Percentiles rank a stretch among this genome's conserved stretches.
Conservation (phyloP, 1,140 invertebrate genomes). For the Conopomorpha cramerella region DNA sequence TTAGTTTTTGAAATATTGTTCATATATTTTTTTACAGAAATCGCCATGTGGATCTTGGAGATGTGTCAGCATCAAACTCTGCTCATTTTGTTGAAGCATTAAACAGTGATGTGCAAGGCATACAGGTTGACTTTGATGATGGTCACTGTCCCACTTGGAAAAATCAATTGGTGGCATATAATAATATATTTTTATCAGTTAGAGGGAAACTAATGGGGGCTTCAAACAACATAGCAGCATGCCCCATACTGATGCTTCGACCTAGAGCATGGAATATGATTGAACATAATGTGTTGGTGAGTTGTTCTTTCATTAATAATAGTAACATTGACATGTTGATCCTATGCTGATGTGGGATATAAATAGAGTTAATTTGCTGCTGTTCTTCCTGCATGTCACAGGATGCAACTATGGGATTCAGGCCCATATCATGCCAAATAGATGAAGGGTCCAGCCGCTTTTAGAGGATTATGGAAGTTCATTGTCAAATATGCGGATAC, state of each 20-base stretch:
- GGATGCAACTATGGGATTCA: too few species aligned
- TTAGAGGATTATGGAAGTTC: too few species aligned
- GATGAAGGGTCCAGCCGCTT: too few species aligned
- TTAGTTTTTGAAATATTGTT: too few species aligned
- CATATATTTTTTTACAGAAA: constrained; percentile 36
- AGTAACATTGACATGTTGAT: too few species aligned
- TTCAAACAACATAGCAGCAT: constrained; percentile 48
- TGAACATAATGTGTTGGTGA: constrained; percentile 70
- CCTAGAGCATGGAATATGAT: constrained; percentile 78
- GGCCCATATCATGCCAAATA: too few species aligned
- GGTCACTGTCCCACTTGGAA: constrained; percentile 75
- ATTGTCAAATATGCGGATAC: too few species aligned
- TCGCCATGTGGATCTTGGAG: constrained; percentile 64
- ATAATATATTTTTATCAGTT: constrained; percentile 67
- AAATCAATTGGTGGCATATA: constrained; percentile 68
- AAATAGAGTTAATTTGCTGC: too few species aligned
- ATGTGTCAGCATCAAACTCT: constrained; percentile 63
- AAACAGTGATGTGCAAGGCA: constrained; percentile 58
- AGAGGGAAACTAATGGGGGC: constrained; percentile 58
- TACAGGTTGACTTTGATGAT: constrained; percentile 73
- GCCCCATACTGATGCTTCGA: constrained; percentile 68
- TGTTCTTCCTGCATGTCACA: too few species aligned
- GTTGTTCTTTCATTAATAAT: too few species aligned
- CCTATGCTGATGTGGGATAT: too few species aligned
- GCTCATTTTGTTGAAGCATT: constrained; percentile 61